Conservation (phyloP, 2,888 invertebrate species). For the Dicyrtoma fusca region DNA sequence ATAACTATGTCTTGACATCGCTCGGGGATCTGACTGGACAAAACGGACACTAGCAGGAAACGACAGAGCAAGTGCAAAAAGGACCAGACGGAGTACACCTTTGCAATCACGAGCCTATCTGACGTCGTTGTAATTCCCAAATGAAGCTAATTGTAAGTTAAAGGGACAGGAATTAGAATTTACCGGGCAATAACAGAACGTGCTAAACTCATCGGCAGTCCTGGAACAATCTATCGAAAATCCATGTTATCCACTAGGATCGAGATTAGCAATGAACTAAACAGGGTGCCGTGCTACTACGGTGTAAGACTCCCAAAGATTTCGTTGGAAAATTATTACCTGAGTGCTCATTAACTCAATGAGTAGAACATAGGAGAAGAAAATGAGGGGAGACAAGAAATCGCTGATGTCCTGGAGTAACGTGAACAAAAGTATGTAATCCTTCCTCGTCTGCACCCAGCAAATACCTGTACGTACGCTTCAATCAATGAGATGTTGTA, state of each 20-base stretch:
- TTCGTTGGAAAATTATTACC: too few relatives aligned
- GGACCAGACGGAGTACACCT: constrained; percentile 18
- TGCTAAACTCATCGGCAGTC: too few relatives aligned
- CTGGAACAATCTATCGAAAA: too few relatives aligned
- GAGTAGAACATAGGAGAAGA: constrained; percentile 3
- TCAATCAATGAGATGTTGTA: too few relatives aligned
- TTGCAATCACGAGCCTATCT: neutral
- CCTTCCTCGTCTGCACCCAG: constrained; percentile 12
- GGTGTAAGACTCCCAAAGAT: too few relatives aligned
- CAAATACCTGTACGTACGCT: neutral
- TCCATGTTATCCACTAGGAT: too few relatives aligned
- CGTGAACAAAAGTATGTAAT: constrained; percentile 3
- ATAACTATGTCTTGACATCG: constrained; percentile 3
- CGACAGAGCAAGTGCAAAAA: constrained; percentile 24
- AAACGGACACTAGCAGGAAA: neutral
- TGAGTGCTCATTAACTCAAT: constrained; percentile 19
- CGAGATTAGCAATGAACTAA: too few relatives aligned
- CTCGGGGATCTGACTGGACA: constrained; percentile 4
- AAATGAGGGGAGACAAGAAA: constrained; percentile 15
- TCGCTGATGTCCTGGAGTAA: neutral
- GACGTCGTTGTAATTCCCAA: constrained; percentile 15
- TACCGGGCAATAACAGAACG: too few relatives aligned
- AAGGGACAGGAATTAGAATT: too few relatives aligned
- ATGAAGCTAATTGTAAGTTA: constrained; percentile 8
- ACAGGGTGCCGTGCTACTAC: too few relatives aligned